A percentile compares a stretch with the other conserved stretches of the same genome.
Evolutionary conservation across 2,113 vertebrate genomes (phyloP).

Genomic region (Tinamus guttatus): DNA sequence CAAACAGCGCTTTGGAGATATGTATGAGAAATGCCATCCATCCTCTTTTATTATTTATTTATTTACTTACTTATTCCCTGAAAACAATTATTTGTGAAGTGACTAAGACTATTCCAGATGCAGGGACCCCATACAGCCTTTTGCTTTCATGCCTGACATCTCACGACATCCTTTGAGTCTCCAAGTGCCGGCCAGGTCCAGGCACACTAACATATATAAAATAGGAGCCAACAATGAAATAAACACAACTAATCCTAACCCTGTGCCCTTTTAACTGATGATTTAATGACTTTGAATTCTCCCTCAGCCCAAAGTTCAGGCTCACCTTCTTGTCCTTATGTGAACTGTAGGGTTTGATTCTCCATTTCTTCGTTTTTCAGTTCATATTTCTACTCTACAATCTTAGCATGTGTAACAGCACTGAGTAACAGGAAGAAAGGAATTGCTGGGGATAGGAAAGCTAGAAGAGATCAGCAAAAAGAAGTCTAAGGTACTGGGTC

Average conservation of each 20-base stretch:
- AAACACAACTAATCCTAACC: background rate
- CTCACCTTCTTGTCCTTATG: background rate
- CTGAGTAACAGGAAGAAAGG: background rate
- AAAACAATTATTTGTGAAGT: background rate
- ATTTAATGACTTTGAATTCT: background rate
- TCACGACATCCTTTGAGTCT: fast-evolving
- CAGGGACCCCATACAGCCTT: background rate
- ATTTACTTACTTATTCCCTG: background rate
- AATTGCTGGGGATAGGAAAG: fast-evolving
- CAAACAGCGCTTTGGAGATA: background rate
- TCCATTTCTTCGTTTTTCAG: background rate
- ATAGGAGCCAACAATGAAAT: background rate
- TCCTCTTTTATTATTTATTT: background rate
- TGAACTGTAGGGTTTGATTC: background rate
- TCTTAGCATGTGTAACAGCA: background rate
- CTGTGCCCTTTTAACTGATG: background rate
- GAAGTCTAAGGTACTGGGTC: background rate
- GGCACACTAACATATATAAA: background rate
- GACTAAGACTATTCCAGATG: background rate
- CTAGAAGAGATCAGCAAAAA: background rate
- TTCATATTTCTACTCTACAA: background rate
- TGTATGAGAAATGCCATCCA: background rate
- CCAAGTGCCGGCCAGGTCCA: fast-evolving
- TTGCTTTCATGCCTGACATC: background rate
- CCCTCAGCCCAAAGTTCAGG: background rate